Percentiles rank a stretch among this genome's conserved stretches.
These are phyloP conservation scores for Drosophila murphyi DNA, from an alignment of 1,140 invertebrate genomes.

Conservation along the genomic window DNA sequence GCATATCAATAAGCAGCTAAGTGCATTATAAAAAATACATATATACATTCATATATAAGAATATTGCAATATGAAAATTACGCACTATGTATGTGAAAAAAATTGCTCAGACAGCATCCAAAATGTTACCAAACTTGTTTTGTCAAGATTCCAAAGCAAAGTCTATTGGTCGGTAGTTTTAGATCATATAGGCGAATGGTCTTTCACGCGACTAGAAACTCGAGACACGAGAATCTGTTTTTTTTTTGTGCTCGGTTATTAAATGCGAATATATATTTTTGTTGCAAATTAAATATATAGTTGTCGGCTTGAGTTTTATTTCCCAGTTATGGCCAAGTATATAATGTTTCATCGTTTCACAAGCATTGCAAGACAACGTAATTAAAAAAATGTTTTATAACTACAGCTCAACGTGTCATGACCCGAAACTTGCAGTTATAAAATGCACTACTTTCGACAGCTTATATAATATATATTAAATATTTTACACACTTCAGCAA, in stretches of 20 bases:
- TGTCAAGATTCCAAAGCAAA: neutral
- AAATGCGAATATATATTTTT: neutral
- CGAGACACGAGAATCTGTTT: neutral
- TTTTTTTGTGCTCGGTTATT: too few species aligned
- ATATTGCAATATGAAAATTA: constrained; percentile 4
- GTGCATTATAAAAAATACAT: constrained; percentile 1
- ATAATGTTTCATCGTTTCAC: neutral
- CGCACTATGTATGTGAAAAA: constrained; percentile 5
- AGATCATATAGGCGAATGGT: neutral
- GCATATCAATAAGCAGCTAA: constrained; percentile 1
- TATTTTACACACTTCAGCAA: constrained; percentile 2
- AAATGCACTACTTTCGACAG: constrained; percentile 13
- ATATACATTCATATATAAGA: neutral
- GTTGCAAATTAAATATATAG: neutral
- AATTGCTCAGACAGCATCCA: constrained; percentile 13
- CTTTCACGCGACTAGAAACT: too few species aligned
- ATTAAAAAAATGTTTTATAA: constrained; percentile 2
- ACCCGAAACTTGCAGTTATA: constrained; percentile 19
- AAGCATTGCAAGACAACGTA: constrained; percentile 6
- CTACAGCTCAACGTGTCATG: neutral
- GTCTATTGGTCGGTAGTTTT: neutral
- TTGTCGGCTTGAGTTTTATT: neutral
- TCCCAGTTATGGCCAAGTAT: neutral
- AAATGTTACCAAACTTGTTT: constrained; percentile 58
- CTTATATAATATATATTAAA: constrained; percentile 22